These are phyloP conservation scores for Macaria liturata DNA, from an alignment of 2,888 invertebrate genomes.

Conservation along the genomic window DNA sequence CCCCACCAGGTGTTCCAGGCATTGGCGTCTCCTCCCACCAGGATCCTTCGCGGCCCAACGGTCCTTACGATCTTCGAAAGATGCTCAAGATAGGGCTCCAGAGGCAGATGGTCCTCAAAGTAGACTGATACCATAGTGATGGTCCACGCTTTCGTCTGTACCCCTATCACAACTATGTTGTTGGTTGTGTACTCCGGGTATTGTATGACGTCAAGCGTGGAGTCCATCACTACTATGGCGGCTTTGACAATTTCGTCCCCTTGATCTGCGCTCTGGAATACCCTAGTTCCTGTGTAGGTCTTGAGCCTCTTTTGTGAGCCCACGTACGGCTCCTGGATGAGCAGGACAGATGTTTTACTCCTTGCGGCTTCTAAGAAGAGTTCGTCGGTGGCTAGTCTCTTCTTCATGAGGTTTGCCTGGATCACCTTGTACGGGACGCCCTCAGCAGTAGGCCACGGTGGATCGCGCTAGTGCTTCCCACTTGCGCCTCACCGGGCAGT, in stretches of 20 bases:
- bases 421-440: background rate
- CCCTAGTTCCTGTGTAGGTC: background rate
- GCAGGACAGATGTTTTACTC: background rate
- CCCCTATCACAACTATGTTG: no score
- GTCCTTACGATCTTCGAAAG: no score
- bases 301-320: conserved; percentile 10
- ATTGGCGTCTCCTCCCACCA: no score
- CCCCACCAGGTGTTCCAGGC: background rate
- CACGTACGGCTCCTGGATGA: no score
- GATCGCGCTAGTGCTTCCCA: conserved; percentile 23
- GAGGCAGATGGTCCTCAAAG: no score
- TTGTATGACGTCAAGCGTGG: conserved; percentile 11
- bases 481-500: conserved; percentile 4
- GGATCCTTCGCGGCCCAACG: no score
- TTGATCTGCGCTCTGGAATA: background rate
- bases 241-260: conserved; percentile 15
- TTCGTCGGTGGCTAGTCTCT: background rate
- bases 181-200: no score
- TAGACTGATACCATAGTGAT: no score
- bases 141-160: no score
- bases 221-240: conserved; percentile 8
- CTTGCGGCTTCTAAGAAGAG: no score
- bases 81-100: no score
- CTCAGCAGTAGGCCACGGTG: conserved; percentile 25
- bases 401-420: conserved; percentile 16